Conservation (phyloP, 2,888 invertebrate genomes). For the Sphaerophoria taeniata region DNA sequence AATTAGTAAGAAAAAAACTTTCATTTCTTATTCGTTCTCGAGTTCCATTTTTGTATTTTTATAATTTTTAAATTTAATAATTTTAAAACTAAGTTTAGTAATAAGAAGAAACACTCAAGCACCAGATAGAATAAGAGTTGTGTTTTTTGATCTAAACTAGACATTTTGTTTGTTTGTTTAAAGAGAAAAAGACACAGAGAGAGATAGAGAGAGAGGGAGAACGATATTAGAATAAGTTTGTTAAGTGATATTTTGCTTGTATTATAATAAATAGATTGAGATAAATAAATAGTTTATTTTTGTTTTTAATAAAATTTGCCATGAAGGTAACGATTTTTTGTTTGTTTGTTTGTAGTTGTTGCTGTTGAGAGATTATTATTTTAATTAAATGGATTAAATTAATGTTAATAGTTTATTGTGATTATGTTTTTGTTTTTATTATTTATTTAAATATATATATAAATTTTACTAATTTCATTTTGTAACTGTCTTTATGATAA, state of each 20-base stretch:
- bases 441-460: constrained; percentile 53
- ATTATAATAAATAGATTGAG: constrained; percentile 50
- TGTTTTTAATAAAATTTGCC: constrained; percentile 58
- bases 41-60: constrained; percentile 45
- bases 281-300: constrained; percentile 46
- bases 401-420: constrained; percentile 78
- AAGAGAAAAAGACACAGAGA: constrained; percentile 75
- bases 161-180: constrained; percentile 51
- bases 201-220: constrained; percentile 75
- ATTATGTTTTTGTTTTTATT: constrained; percentile 75
- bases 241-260: constrained; percentile 60
- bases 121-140: constrained; percentile 73
- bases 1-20: constrained; percentile 1
- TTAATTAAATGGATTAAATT: constrained; percentile 61
- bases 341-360: constrained; percentile 51
- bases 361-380: constrained; percentile 64
- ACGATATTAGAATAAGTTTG: constrained; percentile 72
- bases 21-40: constrained; percentile 50
- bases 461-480: constrained; percentile 73
- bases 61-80: neutral
- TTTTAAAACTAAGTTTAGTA: constrained; percentile 49
- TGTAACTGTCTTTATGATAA: constrained; percentile 74
- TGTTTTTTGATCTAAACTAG: constrained; percentile 50
- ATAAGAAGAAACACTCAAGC: constrained; percentile 71
- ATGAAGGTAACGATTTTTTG: constrained; percentile 65